Conservation (phyloP, 2,113 vertebrate species). For the Mellivora capensis region DNA sequence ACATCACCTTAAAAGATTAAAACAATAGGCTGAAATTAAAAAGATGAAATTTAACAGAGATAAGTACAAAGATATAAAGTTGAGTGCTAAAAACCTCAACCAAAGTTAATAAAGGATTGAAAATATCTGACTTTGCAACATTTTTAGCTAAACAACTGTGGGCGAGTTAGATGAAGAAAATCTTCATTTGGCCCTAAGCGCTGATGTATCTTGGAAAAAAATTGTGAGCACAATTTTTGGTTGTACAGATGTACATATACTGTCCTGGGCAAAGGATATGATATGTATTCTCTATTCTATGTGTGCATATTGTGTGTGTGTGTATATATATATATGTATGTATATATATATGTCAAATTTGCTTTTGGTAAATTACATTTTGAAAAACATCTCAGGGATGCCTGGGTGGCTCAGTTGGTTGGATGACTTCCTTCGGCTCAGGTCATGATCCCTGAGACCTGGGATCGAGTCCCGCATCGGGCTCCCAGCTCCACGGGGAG, state of each 20-base stretch:
- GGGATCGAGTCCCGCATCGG: too few species aligned
- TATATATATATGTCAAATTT: background rate
- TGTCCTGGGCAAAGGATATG: background rate
- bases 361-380: background rate
- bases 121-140: background rate
- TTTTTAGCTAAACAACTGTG: background rate
- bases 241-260: background rate
- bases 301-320: background rate
- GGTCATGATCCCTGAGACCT: too few species aligned
- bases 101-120: background rate
- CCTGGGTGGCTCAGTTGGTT: too few species aligned
- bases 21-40: background rate
- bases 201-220: background rate
- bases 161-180: background rate
- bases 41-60: background rate
- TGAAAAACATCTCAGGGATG: background rate
- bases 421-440: too few species aligned
- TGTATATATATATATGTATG: background rate
- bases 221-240: background rate
- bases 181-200: background rate
- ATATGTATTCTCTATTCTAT: background rate
- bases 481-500: too few species aligned
- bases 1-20: background rate
- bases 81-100: background rate
- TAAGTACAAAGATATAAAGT: background rate